phyloP scores from a whole-genome alignment of 1,140 invertebrate species.

The Aphelenchoides besseyi region DNA sequence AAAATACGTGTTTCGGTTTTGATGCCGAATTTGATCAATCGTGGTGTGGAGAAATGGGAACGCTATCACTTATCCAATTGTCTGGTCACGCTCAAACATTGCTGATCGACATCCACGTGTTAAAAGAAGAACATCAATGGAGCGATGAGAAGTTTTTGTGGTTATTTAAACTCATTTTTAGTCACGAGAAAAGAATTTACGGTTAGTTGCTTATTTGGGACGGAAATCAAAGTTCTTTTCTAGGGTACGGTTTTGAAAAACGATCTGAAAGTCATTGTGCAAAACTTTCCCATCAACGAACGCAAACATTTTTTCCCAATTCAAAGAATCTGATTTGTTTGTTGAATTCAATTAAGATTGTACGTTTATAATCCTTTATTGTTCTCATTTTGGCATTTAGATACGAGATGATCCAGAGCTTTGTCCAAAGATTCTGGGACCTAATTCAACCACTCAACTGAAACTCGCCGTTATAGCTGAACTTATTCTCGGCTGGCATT shows the following conservation, averaged over 20 bases:
- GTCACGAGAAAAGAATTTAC: background rate
- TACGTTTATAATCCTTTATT: no score
- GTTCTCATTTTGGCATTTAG: no score
- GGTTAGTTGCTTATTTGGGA: background rate
- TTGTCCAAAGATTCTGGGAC: no score
- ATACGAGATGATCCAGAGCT: no score
- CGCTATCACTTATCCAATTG: background rate
- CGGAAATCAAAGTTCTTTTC: no score
- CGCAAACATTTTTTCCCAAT: background rate
- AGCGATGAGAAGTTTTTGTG: background rate
- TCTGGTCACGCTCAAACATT: background rate
- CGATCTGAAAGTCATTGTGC: conserved; percentile 1
- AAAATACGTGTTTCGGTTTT: background rate
- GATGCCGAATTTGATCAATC: background rate
- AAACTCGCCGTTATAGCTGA: no score
- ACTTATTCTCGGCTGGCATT: background rate
- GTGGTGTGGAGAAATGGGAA: background rate
- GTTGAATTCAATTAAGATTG: no score
- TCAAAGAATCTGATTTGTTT: background rate
- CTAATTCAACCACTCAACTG: no score
- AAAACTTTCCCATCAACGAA: conserved; percentile 3
- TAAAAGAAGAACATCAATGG: background rate
- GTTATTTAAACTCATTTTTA: background rate
- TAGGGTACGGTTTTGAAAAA: background rate
- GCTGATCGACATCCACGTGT: conserved; percentile 12